phyloP scores from a whole-genome alignment of 2,888 invertebrate species.

The Emmelina monodactyla region DNA sequence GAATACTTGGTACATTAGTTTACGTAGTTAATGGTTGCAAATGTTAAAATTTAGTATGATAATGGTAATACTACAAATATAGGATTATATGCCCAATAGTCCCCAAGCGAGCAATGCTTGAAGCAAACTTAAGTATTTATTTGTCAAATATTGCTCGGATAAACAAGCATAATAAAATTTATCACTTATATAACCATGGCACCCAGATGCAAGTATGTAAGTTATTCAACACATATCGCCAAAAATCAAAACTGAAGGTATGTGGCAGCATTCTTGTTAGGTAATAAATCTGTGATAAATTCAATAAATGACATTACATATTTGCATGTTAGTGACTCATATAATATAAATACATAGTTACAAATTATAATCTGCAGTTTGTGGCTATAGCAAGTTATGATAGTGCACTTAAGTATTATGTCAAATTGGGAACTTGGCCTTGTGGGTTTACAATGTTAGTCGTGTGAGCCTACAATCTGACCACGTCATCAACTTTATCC shows the following conservation, averaged over 20 bases:
- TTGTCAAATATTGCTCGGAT: slow-evolving; percentile 44
- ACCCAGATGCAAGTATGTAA: slow-evolving; percentile 67
- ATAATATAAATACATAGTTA: slow-evolving; percentile 65
- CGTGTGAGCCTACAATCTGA: slow-evolving; percentile 56
- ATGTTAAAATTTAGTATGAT: slow-evolving; percentile 66
- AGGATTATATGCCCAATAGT: slow-evolving; percentile 69
- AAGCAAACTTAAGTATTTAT: slow-evolving; percentile 23
- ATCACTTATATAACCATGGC: slow-evolving; percentile 65
- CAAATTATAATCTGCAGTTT: slow-evolving; percentile 54
- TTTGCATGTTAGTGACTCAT: slow-evolving; percentile 67
- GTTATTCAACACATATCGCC: slow-evolving; percentile 49
- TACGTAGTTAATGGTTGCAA: slow-evolving; percentile 64
- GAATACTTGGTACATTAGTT: slow-evolving; percentile 55
- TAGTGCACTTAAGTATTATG: slow-evolving; percentile 58
- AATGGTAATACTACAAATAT: slow-evolving; percentile 61
- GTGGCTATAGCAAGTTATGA: slow-evolving; percentile 62
- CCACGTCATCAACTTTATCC: slow-evolving; percentile 63
- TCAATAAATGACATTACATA: slow-evolving; percentile 57
- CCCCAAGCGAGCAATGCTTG: slow-evolving; percentile 54
- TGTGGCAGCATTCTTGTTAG: slow-evolving; percentile 50
- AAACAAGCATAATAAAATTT: slow-evolving; percentile 59
- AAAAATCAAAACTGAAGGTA: slow-evolving; percentile 27
- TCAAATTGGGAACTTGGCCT: slow-evolving; percentile 64
- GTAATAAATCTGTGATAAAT: slow-evolving; percentile 51
- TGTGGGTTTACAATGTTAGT: slow-evolving; percentile 66